Conservation (phyloP, 2,888 invertebrate species). For the Nyleta sp. region DNA sequence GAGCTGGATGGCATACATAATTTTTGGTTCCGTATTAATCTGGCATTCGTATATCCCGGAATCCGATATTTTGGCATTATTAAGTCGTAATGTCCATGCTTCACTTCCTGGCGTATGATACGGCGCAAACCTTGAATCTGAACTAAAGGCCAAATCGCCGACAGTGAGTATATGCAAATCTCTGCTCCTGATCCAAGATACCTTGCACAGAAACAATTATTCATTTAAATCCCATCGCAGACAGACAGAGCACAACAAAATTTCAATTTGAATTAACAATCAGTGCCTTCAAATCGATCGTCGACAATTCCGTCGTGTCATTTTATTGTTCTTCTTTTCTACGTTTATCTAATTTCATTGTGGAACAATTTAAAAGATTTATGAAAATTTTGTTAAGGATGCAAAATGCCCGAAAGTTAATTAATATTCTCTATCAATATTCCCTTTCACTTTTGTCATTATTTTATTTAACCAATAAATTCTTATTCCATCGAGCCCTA, state of each 20-base stretch:
- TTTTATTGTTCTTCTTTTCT: too few species aligned
- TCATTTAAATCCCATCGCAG: conserved; percentile 8
- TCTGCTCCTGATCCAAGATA: conserved; percentile 88
- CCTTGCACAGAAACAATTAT: conserved; percentile 83
- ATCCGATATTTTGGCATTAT: conserved; percentile 85
- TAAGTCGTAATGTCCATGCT: conserved; percentile 86
- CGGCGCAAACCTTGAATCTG: conserved; percentile 86
- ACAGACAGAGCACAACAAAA: background rate
- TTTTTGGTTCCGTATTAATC: conserved; percentile 89
- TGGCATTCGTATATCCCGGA: conserved; percentile 89
- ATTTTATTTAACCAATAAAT: too few species aligned
- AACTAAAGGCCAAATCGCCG: conserved; percentile 86
- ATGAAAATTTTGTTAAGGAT: too few species aligned
- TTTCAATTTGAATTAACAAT: background rate
- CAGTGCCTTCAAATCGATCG: too few species aligned
- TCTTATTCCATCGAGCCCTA: too few species aligned
- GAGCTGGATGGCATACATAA: conserved; percentile 87
- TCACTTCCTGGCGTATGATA: conserved; percentile 83
- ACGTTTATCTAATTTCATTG: too few species aligned
- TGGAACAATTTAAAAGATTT: too few species aligned
- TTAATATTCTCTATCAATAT: too few species aligned
- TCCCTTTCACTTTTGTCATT: too few species aligned
- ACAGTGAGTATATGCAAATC: conserved; percentile 89
- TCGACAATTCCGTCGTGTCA: too few species aligned
- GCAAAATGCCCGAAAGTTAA: too few species aligned